A percentile compares a stretch with the other conserved stretches of the same genome.
Conservation (phyloP, 1,140 invertebrate genomes). For the Ladona fulva region DNA sequence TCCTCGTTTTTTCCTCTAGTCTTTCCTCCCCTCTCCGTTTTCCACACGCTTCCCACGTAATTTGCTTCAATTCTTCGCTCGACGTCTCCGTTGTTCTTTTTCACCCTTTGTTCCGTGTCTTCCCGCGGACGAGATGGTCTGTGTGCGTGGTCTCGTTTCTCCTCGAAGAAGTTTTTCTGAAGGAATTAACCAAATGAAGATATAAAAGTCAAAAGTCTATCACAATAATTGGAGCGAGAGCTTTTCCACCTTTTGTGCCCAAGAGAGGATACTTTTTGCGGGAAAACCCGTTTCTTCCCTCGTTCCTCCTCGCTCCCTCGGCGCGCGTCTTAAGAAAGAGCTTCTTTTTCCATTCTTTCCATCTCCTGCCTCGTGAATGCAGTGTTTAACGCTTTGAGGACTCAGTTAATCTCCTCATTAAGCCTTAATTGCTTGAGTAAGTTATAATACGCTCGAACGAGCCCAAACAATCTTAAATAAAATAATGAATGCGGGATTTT, state of each 20-base stretch:
- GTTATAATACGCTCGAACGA: neutral
- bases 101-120: neutral
- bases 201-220: constrained; percentile 8
- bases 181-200: neutral
- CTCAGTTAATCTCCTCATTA: neutral
- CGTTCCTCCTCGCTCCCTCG: neutral
- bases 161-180: neutral
- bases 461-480: neutral
- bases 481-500: too few relatives aligned
- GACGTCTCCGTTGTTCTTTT: neutral
- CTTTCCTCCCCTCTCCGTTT: neutral
- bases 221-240: constrained; percentile 8
- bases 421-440: constrained; percentile 3
- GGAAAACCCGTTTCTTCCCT: neutral
- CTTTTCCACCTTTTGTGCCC: neutral
- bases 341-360: neutral
- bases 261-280: neutral
- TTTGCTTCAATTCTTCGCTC: neutral
- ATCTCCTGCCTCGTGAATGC: neutral
- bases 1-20: neutral
- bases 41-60: neutral
- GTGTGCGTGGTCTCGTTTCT: neutral
- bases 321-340: neutral
- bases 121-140: neutral
- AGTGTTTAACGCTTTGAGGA: neutral